Evolutionary conservation across 2,888 invertebrate species (phyloP).

Genomic region (Alentia gelatinosa): DNA sequence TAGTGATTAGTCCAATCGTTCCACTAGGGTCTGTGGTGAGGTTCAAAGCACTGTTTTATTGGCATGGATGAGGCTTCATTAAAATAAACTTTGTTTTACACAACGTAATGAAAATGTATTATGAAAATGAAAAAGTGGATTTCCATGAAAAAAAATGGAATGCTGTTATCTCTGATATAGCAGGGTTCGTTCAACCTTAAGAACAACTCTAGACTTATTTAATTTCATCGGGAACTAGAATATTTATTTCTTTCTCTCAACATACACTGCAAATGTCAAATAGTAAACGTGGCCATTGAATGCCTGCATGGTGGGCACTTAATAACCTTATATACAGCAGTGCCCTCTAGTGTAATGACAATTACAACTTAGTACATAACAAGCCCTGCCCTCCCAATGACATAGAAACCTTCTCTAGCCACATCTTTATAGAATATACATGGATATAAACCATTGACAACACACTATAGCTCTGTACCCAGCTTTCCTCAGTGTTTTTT

Average conservation of each 20-base stretch:
- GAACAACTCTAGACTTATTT: too few species aligned
- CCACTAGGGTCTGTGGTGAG: too few species aligned
- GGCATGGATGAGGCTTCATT: too few species aligned
- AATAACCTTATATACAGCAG: constrained; percentile 4
- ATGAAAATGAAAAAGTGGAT: too few species aligned
- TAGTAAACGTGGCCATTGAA: neutral
- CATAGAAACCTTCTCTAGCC: neutral
- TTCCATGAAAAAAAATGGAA: too few species aligned
- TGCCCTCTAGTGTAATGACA: neutral
- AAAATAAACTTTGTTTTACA: too few species aligned
- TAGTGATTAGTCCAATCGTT: too few species aligned
- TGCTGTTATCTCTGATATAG: too few species aligned
- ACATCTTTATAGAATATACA: neutral
- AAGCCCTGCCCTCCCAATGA: neutral
- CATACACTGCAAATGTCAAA: constrained; percentile 12
- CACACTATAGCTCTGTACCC: neutral
- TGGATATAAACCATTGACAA: neutral
- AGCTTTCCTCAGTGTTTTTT: neutral
- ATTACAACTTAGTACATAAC: neutral
- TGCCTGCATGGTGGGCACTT: neutral
- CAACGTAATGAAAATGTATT: too few species aligned
- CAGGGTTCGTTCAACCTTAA: too few species aligned
- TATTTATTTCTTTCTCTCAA: constrained; percentile 34
- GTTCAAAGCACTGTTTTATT: too few species aligned
- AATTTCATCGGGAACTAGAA: constrained; percentile 27